Percentiles rank a stretch among this genome's conserved stretches.
These are phyloP conservation scores for Muntiacus muntjak DNA, from an alignment of 2,113 vertebrate species.

Conservation along the genomic window DNA sequence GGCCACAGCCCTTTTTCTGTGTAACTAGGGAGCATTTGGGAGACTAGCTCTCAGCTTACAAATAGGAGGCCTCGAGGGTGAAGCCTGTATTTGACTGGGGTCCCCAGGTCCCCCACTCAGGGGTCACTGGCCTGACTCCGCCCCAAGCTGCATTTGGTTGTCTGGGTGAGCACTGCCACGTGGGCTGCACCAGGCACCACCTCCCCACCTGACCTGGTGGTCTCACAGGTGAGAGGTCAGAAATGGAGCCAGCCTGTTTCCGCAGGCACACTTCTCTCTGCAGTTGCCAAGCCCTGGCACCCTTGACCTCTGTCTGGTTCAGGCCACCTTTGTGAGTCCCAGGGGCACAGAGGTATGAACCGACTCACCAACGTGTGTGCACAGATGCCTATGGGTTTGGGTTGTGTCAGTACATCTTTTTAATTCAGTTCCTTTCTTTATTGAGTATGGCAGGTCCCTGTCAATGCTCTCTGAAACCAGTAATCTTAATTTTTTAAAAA, in stretches of 20 bases:
- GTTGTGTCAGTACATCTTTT: background rate
- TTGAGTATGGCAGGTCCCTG: background rate
- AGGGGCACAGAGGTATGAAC: no score
- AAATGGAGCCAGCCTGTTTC: background rate
- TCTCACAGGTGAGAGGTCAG: background rate
- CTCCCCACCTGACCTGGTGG: background rate
- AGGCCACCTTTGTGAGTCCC: background rate
- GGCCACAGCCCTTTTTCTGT: conserved; percentile 6
- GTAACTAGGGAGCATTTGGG: conserved; percentile 27
- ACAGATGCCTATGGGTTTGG: background rate
- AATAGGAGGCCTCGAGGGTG: background rate
- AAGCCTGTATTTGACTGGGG: background rate
- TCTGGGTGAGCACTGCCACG: background rate
- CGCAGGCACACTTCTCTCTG: background rate
- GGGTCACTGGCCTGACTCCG: background rate
- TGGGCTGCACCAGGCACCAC: background rate
- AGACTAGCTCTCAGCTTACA: conserved; percentile 5
- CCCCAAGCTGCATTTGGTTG: background rate
- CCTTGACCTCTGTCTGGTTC: background rate
- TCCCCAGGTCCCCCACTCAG: background rate
- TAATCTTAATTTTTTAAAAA: background rate
- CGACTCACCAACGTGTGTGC: background rate
- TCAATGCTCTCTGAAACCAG: background rate
- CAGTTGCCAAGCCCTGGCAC: background rate
- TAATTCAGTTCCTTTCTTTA: background rate